Conservation (phyloP, 1,140 invertebrate genomes). For the Drosophila elegans region DNA sequence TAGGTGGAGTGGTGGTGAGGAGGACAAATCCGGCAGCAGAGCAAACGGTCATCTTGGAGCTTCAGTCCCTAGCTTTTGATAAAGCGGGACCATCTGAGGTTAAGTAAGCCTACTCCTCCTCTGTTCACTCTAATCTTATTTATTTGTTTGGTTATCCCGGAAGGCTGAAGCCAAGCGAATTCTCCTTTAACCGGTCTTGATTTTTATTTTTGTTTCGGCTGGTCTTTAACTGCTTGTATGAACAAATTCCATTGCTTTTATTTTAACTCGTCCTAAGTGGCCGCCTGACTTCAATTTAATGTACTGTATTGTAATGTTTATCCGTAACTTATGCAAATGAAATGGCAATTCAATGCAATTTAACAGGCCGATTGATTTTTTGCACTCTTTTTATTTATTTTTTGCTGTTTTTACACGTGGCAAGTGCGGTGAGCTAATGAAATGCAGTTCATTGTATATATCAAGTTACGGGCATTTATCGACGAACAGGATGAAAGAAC, state of each 20-base stretch:
- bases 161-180: constrained; percentile 29
- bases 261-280: constrained; percentile 61
- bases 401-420: constrained; percentile 39
- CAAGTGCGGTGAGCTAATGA: constrained; percentile 34
- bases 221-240: constrained; percentile 33
- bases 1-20: constrained; percentile 4
- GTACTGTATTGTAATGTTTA: constrained; percentile 35
- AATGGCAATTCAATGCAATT: constrained; percentile 59
- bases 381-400: constrained; percentile 18
- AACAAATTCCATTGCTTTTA: constrained; percentile 64
- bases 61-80: constrained; percentile 46
- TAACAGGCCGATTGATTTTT: constrained; percentile 50
- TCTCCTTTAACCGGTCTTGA: constrained; percentile 8
- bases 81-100: constrained; percentile 33
- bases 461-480: constrained; percentile 22
- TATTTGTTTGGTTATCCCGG: constrained; percentile 31
- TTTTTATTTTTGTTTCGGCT: constrained; percentile 41
- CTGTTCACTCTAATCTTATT: constrained; percentile 27
- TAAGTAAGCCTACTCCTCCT: constrained; percentile 33
- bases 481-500: neutral
- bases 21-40: constrained; percentile 38
- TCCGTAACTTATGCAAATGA: constrained; percentile 66
- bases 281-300: constrained; percentile 63
- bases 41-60: constrained; percentile 54
- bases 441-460: constrained; percentile 41